Evolutionary conservation across 2,113 vertebrate species (phyloP), one percentile per base, ranked within the genome.

Genomic region (Piaya cayana): DNA sequence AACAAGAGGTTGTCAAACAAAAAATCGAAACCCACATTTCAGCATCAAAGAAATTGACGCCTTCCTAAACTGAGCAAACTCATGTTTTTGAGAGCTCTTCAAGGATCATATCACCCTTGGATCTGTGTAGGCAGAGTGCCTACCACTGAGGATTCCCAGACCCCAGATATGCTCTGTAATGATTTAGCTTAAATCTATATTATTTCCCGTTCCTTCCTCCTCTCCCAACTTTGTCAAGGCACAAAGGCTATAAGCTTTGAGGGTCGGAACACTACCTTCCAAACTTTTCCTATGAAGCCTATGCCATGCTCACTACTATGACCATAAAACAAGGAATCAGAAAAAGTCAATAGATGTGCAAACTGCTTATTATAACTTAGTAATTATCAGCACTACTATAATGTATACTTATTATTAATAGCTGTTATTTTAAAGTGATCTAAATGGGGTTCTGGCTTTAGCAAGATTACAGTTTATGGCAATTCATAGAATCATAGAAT

Each of bases 371-470:
- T 82, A 76, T 45, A 85, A 71, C 36, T 77, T 49, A 62, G 59
- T 21, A 91, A 76, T 83, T 82, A 92, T 62, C 74, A 74, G 58
- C 42, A 50, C 56, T 64, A 83, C 59, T 69, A 32, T 86, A 88
- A 86, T 55, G 27, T 52, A 47, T 68, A 77, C 81, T 93, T 90
- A 86, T 81, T 89, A 94, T 52, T 94, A 93, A 92, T 32, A 85
- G 34, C 17, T 47, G 20, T 56, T 76, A 64, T 88, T 88, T 74
- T 55, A 47, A 88, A 71, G 43, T 47, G 50, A 91, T 69, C 18
- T 84, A 91, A 84, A 74, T 3, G 22, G 19, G 9, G 22, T 42
- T n/a, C n/a, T n/a, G n/a, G n/a, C 70, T 91, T 8, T 23, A 82
- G 58, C 22, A 86, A 50, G 63, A 86, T 37, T 12, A 55, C 11